phyloP scores from a whole-genome alignment of 2,888 invertebrate species.

The Conomelus anceps region DNA sequence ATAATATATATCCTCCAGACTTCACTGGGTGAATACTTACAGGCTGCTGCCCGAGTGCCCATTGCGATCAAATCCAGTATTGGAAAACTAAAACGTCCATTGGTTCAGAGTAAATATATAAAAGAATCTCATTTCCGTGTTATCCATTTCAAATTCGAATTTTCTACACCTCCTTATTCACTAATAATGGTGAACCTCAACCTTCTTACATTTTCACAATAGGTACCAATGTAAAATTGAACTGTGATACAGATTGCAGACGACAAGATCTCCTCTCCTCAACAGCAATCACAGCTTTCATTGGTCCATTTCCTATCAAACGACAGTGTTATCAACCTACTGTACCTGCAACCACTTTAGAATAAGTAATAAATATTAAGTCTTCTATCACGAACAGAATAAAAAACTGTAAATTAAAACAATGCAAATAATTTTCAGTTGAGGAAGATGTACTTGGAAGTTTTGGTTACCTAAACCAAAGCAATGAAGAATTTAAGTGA shows the following conservation, averaged over 20 bases:
- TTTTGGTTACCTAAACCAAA: too few relatives aligned
- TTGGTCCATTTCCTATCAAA: background rate
- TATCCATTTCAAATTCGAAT: too few relatives aligned
- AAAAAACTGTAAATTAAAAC: background rate
- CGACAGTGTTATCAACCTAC: background rate
- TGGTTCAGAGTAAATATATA: background rate
- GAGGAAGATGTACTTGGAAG: too few relatives aligned
- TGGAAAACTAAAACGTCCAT: background rate
- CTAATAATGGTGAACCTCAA: too few relatives aligned
- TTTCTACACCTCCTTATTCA: too few relatives aligned
- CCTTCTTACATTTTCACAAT: too few relatives aligned
- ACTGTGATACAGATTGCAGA: too few relatives aligned
- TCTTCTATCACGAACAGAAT: background rate
- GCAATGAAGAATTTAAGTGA: too few relatives aligned
- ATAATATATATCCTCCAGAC: too few relatives aligned
- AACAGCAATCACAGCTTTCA: background rate
- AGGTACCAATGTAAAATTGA: too few relatives aligned
- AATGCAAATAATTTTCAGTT: too few relatives aligned
- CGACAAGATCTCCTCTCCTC: background rate
- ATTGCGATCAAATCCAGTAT: background rate
- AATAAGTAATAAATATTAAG: background rate
- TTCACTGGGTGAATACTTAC: background rate
- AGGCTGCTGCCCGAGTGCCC: background rate
- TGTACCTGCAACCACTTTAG: background rate
- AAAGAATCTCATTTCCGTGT: background rate